phyloP scores from a whole-genome alignment of 2,888 invertebrate species.

The Metalampra italica region DNA sequence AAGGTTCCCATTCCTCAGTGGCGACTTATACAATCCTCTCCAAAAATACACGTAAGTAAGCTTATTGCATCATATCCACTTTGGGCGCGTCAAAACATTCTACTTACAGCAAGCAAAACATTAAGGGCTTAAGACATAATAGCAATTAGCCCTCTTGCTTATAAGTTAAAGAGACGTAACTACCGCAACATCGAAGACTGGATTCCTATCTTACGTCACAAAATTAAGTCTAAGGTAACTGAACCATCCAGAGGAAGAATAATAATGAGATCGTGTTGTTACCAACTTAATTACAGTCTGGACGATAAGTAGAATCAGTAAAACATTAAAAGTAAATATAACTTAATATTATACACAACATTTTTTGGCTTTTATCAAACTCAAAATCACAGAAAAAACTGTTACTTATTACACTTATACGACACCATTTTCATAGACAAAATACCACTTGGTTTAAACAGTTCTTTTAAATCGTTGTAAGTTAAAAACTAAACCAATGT shows the following conservation, averaged over 20 bases:
- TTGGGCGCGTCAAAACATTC: no score
- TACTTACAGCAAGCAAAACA: no score
- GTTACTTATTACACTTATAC: conserved; percentile 35
- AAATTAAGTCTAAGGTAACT: conserved; percentile 76
- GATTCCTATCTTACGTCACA: conserved; percentile 11
- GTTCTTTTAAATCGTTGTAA: conserved; percentile 17
- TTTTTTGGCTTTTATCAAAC: conserved; percentile 67
- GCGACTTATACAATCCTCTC: background rate
- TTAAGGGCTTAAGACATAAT: no score
- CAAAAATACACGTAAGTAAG: background rate
- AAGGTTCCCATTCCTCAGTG: no score
- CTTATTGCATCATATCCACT: no score
- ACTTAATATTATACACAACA: conserved; percentile 55
- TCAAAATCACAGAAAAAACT: conserved; percentile 67
- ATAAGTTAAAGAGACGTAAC: no score
- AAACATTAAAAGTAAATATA: conserved; percentile 40
- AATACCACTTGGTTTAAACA: conserved; percentile 24
- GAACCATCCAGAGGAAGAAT: conserved; percentile 64
- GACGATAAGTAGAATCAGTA: conserved; percentile 28
- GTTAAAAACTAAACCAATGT: conserved; percentile 17
- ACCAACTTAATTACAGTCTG: conserved; percentile 30
- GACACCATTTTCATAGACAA: conserved; percentile 10
- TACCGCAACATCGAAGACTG: no score
- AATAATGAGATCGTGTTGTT: conserved; percentile 65
- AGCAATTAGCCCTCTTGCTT: no score